These are phyloP conservation scores for Leptinotarsa texana DNA, from an alignment of 1,140 invertebrate genomes.

Conservation along the genomic window DNA sequence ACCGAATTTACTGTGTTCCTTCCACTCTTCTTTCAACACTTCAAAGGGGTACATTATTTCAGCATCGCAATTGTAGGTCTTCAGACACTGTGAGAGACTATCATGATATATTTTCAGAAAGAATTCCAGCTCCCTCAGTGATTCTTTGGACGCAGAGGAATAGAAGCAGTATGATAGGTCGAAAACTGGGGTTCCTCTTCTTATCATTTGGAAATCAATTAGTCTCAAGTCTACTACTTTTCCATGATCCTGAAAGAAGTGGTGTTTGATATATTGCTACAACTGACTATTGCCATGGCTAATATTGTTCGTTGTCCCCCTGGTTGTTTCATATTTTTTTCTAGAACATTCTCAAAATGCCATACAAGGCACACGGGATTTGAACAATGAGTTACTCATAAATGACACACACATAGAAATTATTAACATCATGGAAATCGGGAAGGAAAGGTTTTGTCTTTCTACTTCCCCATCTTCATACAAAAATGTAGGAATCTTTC, in stretches of 20 bases:
- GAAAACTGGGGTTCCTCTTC: conserved; percentile 61
- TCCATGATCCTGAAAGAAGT: conserved; percentile 21
- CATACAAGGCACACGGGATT: too few relatives aligned
- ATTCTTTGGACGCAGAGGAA: conserved; percentile 58
- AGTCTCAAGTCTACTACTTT: conserved; percentile 27
- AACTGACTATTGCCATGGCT: too few relatives aligned
- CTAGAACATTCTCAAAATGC: too few relatives aligned
- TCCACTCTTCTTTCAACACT: conserved; percentile 53
- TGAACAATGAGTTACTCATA: too few relatives aligned
- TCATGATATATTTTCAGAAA: conserved; percentile 61
- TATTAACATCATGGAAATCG: too few relatives aligned
- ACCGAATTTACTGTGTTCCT: conserved; percentile 50
- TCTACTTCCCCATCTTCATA: too few relatives aligned
- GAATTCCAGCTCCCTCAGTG: conserved; percentile 56
- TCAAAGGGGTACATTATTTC: conserved; percentile 56
- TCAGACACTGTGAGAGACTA: conserved; percentile 54
- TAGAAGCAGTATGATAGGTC: conserved; percentile 65
- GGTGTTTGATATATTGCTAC: too few relatives aligned
- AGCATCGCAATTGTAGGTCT: conserved; percentile 54
- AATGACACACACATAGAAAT: too few relatives aligned
- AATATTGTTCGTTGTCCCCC: too few relatives aligned
- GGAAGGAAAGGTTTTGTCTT: too few relatives aligned
- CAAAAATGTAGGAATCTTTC: too few relatives aligned
- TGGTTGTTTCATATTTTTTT: background rate
- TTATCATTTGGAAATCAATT: conserved; percentile 62